Evolutionary conservation across 1,140 invertebrate species (phyloP), one percentile per base, ranked within the genome.

Genomic region (Drosophila mayri): DNA sequence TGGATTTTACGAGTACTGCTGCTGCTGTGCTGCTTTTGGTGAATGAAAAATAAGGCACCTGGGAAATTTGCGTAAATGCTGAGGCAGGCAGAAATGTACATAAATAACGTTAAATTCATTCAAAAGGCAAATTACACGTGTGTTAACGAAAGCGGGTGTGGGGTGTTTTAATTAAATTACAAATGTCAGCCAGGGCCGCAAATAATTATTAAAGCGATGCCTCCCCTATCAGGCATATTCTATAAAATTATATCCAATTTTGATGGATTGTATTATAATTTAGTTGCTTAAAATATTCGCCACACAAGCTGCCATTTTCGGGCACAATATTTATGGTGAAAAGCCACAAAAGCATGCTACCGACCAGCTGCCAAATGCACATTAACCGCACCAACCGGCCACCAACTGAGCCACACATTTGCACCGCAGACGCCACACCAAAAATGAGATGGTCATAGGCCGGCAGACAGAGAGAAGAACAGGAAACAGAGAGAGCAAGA

Each of bases 1-100:
- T 72, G 52, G 66, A 54, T 67, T 70, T 70, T 32, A 65, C 38
- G 62, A 52, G 46, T 18, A 18, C 32, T 18, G 20, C 12, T n/a
- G 25, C 9, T n/a, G 25, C 3, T 18, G 40, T 18, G 40, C 4
- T 30, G 62, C 4, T 22, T 37, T 38, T 68, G 44, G 6, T 49
- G 43, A 60, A 60, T 73, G 66, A 73, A 72, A 73, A 72, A 73
- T 72, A 72, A 59, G 70, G 54, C 70, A 73, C 67, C 67, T 72
- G 70, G 70, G 70, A 73, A 73, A 73, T 73, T 60, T 73, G 44
- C 67, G 70, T 73, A 73, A 73, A 73, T 60, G 70, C 54, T 72
- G 67, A 70, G 37, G 11, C 65, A 41, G 22, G 14, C 44, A 28
- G 20, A 59, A 50, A 50, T 25, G 14, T 37, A 50, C 44, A 72